These are phyloP conservation scores for Patella pellucida DNA, from an alignment of 2,888 invertebrate genomes.

Conservation along the genomic window DNA sequence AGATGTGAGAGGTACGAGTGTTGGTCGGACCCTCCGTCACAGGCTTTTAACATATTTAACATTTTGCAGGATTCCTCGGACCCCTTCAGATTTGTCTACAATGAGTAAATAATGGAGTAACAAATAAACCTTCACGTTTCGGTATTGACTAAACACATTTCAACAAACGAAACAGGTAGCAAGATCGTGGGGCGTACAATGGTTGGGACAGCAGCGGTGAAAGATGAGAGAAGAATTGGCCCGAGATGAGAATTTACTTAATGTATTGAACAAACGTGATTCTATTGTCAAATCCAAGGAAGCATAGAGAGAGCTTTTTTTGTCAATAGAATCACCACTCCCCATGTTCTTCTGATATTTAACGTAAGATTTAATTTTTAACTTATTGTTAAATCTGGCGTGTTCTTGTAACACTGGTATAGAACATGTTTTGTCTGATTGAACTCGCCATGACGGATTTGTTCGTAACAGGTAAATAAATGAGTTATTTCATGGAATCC, in stretches of 20 bases:
- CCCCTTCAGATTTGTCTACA: slow-evolving; percentile 21
- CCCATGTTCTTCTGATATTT: too few relatives aligned
- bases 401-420: too few relatives aligned
- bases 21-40: background rate
- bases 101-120: slow-evolving; percentile 21
- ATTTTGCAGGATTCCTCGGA: slow-evolving; percentile 12
- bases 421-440: too few relatives aligned
- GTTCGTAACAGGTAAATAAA: too few relatives aligned
- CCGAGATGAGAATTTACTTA: background rate
- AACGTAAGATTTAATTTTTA: too few relatives aligned
- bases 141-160: slow-evolving; percentile 10
- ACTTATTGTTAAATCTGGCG: too few relatives aligned
- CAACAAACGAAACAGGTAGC: slow-evolving; percentile 17
- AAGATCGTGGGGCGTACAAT: slow-evolving; percentile 17
- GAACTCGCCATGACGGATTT: too few relatives aligned
- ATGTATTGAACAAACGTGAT: slow-evolving; percentile 5
- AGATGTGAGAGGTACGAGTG: background rate
- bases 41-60: slow-evolving; percentile 21
- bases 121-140: slow-evolving; percentile 19
- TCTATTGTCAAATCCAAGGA: background rate
- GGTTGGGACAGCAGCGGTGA: background rate
- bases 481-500: too few relatives aligned
- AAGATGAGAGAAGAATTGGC: background rate
- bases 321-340: too few relatives aligned
- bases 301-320: too few relatives aligned